phyloP scores from a whole-genome alignment of 2,113 vertebrate genomes.

The Pongo abelii region DNA sequence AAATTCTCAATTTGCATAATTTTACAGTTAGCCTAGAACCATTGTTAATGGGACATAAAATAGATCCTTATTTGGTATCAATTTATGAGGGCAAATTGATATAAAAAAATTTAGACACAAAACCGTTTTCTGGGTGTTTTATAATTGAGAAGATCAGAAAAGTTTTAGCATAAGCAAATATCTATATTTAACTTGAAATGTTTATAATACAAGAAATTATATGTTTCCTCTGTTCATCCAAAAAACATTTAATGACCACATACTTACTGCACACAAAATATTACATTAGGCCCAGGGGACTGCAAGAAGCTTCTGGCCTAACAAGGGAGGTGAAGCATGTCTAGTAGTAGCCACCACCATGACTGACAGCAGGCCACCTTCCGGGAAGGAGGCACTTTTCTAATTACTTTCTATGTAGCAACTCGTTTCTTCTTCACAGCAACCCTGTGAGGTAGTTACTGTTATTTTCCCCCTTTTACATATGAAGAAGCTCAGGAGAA shows the following conservation, averaged over 20 bases:
- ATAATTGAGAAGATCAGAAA: neutral
- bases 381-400: neutral
- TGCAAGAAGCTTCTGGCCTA: neutral
- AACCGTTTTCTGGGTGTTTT: conserved; percentile 6
- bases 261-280: neutral
- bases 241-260: neutral
- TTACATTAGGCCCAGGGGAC: neutral
- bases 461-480: neutral
- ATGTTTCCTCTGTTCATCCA: neutral
- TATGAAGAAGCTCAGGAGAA: neutral
- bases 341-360: neutral
- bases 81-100: neutral
- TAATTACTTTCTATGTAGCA: neutral
- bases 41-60: neutral
- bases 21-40: neutral
- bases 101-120: conserved; percentile 30
- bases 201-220: conserved; percentile 38
- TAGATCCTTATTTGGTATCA: neutral
- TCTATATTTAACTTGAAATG: neutral
- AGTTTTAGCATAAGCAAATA: neutral
- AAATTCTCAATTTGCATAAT: neutral
- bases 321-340: neutral
- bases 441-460: neutral
- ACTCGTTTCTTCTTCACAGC: neutral
- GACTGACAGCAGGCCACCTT: neutral